Evolutionary conservation across 2,888 invertebrate species (phyloP), one percentile per base, ranked within the genome.

Genomic region (Dexiosoma caninum): DNA sequence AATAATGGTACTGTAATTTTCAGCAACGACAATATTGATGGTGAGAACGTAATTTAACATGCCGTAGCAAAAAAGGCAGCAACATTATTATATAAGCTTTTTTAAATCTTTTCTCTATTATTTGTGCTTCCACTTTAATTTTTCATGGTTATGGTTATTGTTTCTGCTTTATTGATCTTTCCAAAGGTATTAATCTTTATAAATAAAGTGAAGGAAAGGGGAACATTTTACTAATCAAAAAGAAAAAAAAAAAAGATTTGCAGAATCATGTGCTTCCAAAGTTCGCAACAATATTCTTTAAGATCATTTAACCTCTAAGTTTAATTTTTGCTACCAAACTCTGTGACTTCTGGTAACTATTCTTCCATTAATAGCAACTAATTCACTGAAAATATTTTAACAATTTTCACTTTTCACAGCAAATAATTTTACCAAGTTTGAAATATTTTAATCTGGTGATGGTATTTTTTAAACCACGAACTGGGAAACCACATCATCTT

Each of bases 1-100:
- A 64, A 70, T 14, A 75, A 79, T 71, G 71, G 80, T 71, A 62
- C 76, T 76, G 71, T 69, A 71, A 70, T 69, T 10, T 19, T 59
- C 14, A 74, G 32, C 74, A 74, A 69, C 70, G 78, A 81, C 37
- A 69, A 69, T 55, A 67, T 70, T 81, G 81, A 81, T 72, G 81
- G 81, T 81, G 81, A 81, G 81, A 62, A 49, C 21, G 35, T 19
- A 64, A 32, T 40, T 62, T 16, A 21, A 37, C n/a, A 37, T 44
- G 44, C 55, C 49, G 0, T 19, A 37, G 30, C 35, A 40, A 51
- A 12, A 32, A 32, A 35, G 8, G 37, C 37, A 32, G 30, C 59
- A 57, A n/a, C 2, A 49, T 23, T 51, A 57, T 23, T 42, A 57
- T 53, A 35, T 35, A 23, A 70, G 62, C 62, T 77, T 71, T 57